Evolutionary conservation across 2,888 invertebrate species (phyloP).

Genomic region (Steinernema scapterisci): DNA sequence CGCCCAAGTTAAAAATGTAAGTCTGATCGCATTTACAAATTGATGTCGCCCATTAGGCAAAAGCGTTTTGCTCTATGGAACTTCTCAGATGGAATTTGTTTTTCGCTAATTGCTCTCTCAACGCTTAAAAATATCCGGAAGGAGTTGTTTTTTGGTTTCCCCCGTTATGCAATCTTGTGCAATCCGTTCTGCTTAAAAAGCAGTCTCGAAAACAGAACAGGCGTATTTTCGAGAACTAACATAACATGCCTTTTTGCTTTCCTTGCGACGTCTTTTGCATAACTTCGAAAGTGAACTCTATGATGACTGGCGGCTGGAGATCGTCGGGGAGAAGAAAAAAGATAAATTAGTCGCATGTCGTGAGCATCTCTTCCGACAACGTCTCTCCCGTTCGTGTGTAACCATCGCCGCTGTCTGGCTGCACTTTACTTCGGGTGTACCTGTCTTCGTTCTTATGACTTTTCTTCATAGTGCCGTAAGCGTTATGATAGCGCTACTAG

Average conservation of each 20-base stretch:
- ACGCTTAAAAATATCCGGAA: too few relatives aligned
- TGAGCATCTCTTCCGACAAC: neutral
- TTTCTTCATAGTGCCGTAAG: neutral
- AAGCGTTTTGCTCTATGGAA: too few relatives aligned
- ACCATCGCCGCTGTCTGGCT: slow-evolving; percentile 16
- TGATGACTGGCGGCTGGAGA: neutral
- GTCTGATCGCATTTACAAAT: too few relatives aligned
- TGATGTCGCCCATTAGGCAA: too few relatives aligned
- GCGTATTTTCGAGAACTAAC: too few relatives aligned
- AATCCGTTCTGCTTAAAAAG: too few relatives aligned
- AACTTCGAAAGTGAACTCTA: neutral
- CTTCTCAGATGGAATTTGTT: too few relatives aligned
- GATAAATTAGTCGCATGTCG: slow-evolving; percentile 21
- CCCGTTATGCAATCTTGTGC: too few relatives aligned
- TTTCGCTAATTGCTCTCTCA: too few relatives aligned
- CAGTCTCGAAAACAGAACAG: too few relatives aligned
- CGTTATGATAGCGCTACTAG: neutral
- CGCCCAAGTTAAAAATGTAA: too few relatives aligned
- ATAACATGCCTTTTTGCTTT: neutral
- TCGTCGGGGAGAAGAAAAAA: slow-evolving; percentile 17
- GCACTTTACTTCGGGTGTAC: slow-evolving; percentile 11
- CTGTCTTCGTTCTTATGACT: slow-evolving; percentile 22
- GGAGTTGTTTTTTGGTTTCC: too few relatives aligned
- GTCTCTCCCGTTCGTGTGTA: slow-evolving; percentile 22
- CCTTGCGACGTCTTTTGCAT: neutral